Evolutionary conservation across 2,113 vertebrate genomes (phyloP), one percentile per base, ranked within the genome.

Genomic region (Sapayoa aenigma): DNA sequence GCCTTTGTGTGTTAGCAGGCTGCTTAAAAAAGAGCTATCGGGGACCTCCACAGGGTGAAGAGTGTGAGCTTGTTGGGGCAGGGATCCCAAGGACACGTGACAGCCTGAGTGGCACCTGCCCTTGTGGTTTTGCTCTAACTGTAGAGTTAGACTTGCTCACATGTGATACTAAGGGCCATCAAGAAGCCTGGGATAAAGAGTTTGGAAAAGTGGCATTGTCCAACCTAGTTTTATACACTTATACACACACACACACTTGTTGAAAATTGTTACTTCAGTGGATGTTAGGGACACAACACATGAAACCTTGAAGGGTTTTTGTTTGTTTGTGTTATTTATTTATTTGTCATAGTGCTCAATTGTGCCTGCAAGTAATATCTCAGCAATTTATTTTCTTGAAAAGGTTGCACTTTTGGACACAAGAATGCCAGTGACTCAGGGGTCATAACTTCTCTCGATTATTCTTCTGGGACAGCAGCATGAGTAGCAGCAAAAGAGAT

Each of bases 301-400:
- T 1, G 1, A 55, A 90, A 27, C 10, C 22, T 16, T 23, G 5
- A 9, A 3, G 0, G 8, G 18, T 42, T 55, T 17, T 63, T 1
- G 1, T 33, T 63, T 27, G 3, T 27, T 35, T 46, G 8, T 52
- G 2, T 2, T 39, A 59, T 35, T 12, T 23, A 3, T 33, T 67
- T 68, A 35, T 66, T 60, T 30, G 25, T 55, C 21, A 11, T 9
- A 37, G 31, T 39, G 25, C 9, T 12, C 30, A 22, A 5, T 19
- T 84, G 3, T 94, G 50, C 27, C 42, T 53, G 2, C 20, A 39
- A 23, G 17, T 67, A 24, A 25, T 55, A 73, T 33, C 31, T 30
- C 39, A 67, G 18, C 15, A 42, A 39, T 46, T 74, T 39, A 12
- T 71, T 82, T 75, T 88, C 35, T 71, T 35, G 35, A 5, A 50